Evolutionary conservation across 2,797 vertebrate species (phyloP), one percentile per base, ranked within the genome.

Genomic region (Cuniculus paca): DNA sequence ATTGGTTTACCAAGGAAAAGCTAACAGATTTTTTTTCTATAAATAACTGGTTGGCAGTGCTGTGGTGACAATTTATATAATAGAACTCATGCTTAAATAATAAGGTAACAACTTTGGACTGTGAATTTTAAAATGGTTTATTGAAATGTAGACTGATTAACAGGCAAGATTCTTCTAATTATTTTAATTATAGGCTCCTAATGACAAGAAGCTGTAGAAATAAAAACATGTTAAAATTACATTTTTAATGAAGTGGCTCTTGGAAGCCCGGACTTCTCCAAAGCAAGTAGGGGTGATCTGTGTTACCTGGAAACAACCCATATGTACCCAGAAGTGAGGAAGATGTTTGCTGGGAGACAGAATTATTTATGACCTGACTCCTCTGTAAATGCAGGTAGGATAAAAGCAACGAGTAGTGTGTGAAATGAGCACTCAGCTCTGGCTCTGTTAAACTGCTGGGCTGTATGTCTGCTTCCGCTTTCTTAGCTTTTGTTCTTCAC

Each of bases 101-200:
- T 96, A 97, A 97, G 90, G 97, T 98, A 97, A 97, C 88, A 96
- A 95, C 96, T 98, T 98, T 96, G 1, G 52, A 97, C 97, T 98
- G 93, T 92, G 96, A 98, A 97, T 98, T 97, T 88, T 97, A 98
- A 97, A 96, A 88, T 93, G 87, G 90, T 97, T 97, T 96, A 97
- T 96, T 98, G 97, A 98, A 98, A 98, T 92, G 89, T 58, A 97
- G 94, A 94, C 96, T 98, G 98, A 98, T 98, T 98, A 97, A 83
- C 97, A 98, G 97, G 96, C 96, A 98, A 97, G 97, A 96, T 86
- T 83, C 98, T 97, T 96, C 97, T 98, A 98, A 98, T 98, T 98
- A 98, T 97, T 98, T 98, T 98, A 98, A 98, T 98, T 92, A 98
- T 2, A 54, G 97, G 95, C 85, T 98, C 97, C 96, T 98, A 97